Evolutionary conservation across 2,888 invertebrate species (phyloP), one percentile per base, ranked within the genome.

Genomic region (Calliphora vomitoria): DNA sequence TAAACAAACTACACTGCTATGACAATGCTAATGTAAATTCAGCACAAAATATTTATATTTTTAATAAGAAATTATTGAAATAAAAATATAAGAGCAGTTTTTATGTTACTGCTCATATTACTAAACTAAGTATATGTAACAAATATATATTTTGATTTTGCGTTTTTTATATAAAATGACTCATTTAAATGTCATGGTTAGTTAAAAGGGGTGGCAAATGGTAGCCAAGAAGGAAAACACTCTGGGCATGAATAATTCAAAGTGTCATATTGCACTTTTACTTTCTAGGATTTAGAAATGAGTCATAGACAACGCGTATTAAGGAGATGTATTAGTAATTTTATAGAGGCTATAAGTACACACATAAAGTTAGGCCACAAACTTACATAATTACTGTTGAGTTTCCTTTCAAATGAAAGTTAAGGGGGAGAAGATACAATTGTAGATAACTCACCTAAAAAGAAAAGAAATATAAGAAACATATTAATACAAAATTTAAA

Each of bases 381-480:
- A 86, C 86, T 79, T 82, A 82, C 82, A 78, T 86, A 66, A 69
- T 62, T 60, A 38, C 4, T 64, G 18, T 35, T 10, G 20, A 71
- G 55, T 20, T 18, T 11, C 44, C 15, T 76, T 72, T 38, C 0
- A 55, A n/a, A n/a, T 4, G 15, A 13, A 47, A 38, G 44, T 71
- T 78, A 15, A 25, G 3, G 38, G n/a, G 58, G 58, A 18, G 58
- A 18, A 38, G 10, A n/a, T 71, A 15, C 5, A 11, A 53, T 15
- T 53, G 13, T n/a, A 8, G 35, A 41, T 35, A n/a, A 79, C 82
- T 86, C 64, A 86, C 86, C 82, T 86, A 75, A 74, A 86, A 86
- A 72, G 71, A 74, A 50, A 55, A 13, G 13, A 20, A 55, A 66
- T n/a, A 64, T 35, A 50, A 50, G 4, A 50, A 4, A 50, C 5